Conservation (phyloP, 2,113 vertebrate species). For the Cyphomyrus plagiostoma region DNA sequence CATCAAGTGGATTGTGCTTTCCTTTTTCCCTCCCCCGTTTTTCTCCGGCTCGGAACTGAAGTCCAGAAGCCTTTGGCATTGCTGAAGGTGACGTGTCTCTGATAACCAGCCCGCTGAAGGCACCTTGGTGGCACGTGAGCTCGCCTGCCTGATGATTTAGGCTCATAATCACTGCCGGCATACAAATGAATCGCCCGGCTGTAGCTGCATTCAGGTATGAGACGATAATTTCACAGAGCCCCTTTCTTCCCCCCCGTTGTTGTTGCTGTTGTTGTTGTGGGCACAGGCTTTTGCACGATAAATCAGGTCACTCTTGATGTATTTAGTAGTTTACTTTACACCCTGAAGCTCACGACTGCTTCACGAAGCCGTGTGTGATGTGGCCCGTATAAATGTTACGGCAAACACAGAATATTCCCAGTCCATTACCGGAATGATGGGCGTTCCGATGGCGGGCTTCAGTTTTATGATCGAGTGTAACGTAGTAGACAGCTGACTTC, state of each 20-base stretch:
- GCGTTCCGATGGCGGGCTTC: background rate
- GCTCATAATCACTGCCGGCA: conserved; percentile 61
- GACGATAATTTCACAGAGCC: conserved; percentile 52
- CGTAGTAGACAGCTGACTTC: background rate
- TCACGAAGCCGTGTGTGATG: background rate
- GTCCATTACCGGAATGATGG: conserved; percentile 15
- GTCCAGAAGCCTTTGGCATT: background rate
- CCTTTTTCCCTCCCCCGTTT: background rate
- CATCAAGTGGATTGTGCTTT: background rate
- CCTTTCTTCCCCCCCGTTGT: conserved; percentile 41
- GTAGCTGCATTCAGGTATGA: conserved; percentile 56
- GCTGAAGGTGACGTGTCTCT: background rate
- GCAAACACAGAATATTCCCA: conserved; percentile 13
- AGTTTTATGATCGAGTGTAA: background rate
- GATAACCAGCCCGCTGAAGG: conserved; percentile 39
- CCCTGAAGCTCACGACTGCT: conserved; percentile 38
- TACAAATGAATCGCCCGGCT: conserved; percentile 58
- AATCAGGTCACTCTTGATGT: conserved; percentile 56
- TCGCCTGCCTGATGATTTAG: conserved; percentile 51
- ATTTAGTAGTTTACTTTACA: conserved; percentile 58
- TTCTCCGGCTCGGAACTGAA: background rate
- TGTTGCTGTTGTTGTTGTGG: background rate
- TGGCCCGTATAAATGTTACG: conserved; percentile 11
- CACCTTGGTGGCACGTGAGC: conserved; percentile 51
- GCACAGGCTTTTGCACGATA: conserved; percentile 47